Base-by-base conservation (phyloP, 2,113 vertebrate species). In the Elaphurus davidianus region DNA sequence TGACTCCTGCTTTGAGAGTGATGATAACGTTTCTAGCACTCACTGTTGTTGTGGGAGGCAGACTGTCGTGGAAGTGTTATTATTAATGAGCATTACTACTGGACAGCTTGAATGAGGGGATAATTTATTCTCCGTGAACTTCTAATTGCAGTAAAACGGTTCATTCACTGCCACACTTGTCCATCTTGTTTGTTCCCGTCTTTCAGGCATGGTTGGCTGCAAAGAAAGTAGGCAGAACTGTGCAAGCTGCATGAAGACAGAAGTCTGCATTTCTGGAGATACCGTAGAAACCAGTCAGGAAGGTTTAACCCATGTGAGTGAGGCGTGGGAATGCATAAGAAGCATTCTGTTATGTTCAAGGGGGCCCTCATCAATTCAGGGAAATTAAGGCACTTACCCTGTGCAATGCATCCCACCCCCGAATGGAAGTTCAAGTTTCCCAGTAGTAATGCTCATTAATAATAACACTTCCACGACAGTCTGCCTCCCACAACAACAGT, bases 91-190 rank as follows among this genome's bases (percentile, higher is more conserved):
- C 98, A 98, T 98, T 89, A 97, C 97, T 97, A 98, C 99, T 98
- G 99, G 99, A 99, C 99, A 99, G 99, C 98, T 99, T 99, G 99
- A 99, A 99, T 98, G 98, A 84, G 98, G 98, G 98, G 98, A 99
- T 99, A 99, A 99, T 99, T 99, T 99, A 99, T 99, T 99, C 99
- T 98, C 99, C 93, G 99, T 99, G 99, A 99, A 99, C 99, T 99
- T 99, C 98, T 99, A 99, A 99, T 99, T 99, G 99, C 98, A 98
- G 98, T 91, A 98, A 98, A 98, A 98, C 74, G 97, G 98, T 98
- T 99, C 98, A 86, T 98, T 99, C 98, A 98, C 98, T 98, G 98
- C 98, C 98, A 99, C 98, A 98, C 99, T 99, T 99, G 98, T 99
- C 99, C 99, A 95, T 99, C 99, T 99, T 98, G 98, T 98, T 99